Evolutionary conservation across 2,888 invertebrate species (phyloP), one percentile per base, ranked within the genome.

Genomic region (Lasioglossum morio): DNA sequence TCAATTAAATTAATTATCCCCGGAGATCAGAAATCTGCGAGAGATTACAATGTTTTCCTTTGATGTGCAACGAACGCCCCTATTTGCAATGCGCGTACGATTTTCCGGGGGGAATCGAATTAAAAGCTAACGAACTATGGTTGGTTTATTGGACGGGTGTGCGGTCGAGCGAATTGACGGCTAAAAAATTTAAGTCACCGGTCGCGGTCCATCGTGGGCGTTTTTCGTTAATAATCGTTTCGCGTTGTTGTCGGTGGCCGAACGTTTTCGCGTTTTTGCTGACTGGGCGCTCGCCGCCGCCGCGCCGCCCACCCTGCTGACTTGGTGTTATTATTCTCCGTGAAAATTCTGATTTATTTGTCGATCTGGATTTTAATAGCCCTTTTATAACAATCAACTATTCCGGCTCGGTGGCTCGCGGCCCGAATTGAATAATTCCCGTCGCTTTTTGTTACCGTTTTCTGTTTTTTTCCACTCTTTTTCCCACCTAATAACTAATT

Each of bases 141-240:
- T 30, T 27, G 27, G 46, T n/a, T 16, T 46, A 27, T 63, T 57
- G 40, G 63, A 23, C 19, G 57, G 4, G 10, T 4, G 27, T 2
- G 1, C 10, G n/a, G 0, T 40, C 37, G 19, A 79, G 34, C 48
- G 30, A 79, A n/a, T 14, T 43, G 34, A n/a, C 27, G 46, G n/a
- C 66, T 60, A 30, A 83, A 76, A 84, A 78, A 78, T 84, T 75
- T 34, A 77, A 74, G 69, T 74, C 40, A 72, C 70, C 57, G 72
- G 12, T n/a, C 37, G 40, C 30, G 19, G 43, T 12, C 16, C 40
- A 60, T 23, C 37, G 48, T 27, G 53, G 72, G 34, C 78, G 66
- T 78, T 84, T 84, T 78, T 84, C 74, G 84, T 72, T 84, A 84
- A 84, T 84, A 84, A 84, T 84, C 70, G 76, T 69, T 77, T 69